phyloP scores from a whole-genome alignment of 2,113 vertebrate genomes.

The Axis porcinus region DNA sequence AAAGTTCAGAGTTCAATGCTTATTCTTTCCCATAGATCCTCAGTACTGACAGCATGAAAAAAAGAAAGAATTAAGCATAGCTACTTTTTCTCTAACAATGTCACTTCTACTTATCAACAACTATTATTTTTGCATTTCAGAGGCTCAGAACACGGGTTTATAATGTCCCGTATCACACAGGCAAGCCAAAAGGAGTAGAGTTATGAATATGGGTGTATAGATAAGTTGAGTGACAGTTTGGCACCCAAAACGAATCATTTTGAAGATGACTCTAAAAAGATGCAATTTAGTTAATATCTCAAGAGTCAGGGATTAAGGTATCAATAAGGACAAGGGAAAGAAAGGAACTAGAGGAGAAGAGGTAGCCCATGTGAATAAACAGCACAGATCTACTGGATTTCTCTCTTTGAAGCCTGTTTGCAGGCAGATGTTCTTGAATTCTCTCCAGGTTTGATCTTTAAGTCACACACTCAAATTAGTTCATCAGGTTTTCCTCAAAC shows the following conservation, averaged over 20 bases:
- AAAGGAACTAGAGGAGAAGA: not conserved
- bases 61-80: not conserved
- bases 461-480: not conserved
- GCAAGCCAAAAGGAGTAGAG: not conserved
- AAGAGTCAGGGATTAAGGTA: not conserved
- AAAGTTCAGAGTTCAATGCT: not conserved
- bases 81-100: not conserved
- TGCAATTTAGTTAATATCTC: not conserved
- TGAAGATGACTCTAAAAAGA: not conserved
- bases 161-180: not conserved
- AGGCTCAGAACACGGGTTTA: not conserved
- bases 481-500: not conserved
- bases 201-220: not conserved
- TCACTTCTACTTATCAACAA: not conserved
- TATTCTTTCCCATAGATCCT: not conserved
- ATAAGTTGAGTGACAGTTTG: not conserved
- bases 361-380: not conserved
- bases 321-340: not conserved
- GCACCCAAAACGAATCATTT: not conserved
- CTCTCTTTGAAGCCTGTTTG: constrained; percentile 34
- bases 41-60: not conserved
- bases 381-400: not conserved
- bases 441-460: not conserved
- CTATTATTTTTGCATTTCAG: not conserved
- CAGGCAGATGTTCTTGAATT: not conserved